Percentiles rank a stretch among this genome's conserved stretches.
phyloP scores from a whole-genome alignment of 1,140 invertebrate genomes.

The Drosophila equinoxialis region DNA sequence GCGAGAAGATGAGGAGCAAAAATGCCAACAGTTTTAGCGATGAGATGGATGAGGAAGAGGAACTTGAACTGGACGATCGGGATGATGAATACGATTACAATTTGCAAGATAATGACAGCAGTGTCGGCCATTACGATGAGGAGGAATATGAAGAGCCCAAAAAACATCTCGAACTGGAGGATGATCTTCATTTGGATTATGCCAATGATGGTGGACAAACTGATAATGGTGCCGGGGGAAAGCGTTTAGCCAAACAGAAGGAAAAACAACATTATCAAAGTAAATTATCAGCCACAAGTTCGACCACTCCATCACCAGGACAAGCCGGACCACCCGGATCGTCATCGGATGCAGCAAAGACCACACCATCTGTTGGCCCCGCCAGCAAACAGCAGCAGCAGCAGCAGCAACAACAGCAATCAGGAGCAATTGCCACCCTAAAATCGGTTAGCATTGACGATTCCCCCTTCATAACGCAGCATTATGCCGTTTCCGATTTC shows the following conservation, averaged over 20 bases:
- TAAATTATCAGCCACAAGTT: slow-evolving; percentile 68
- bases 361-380: not conserved
- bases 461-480: slow-evolving; percentile 83
- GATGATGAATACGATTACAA: slow-evolving; percentile 79
- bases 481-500: slow-evolving; percentile 98
- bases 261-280: slow-evolving; percentile 74
- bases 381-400: too few species aligned
- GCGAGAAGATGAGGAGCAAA: slow-evolving; percentile 60
- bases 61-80: slow-evolving; percentile 70
- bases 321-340: not conserved
- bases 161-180: slow-evolving; percentile 75
- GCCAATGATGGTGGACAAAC: slow-evolving; percentile 61
- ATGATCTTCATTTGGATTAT: slow-evolving; percentile 76
- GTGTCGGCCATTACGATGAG: slow-evolving; percentile 75
- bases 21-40: slow-evolving; percentile 82
- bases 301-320: slow-evolving; percentile 18
- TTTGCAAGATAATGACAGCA: slow-evolving; percentile 78
- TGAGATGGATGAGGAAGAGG: slow-evolving; percentile 73
- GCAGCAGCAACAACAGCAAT: not conserved
- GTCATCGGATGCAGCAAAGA: not conserved
- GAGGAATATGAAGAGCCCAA: slow-evolving; percentile 80
- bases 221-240: slow-evolving; percentile 9
- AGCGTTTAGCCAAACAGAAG: slow-evolving; percentile 64
- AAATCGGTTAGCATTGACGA: slow-evolving; percentile 67
- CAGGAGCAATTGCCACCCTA: slow-evolving; percentile 50